These are phyloP conservation scores for Arctopsyche grandis DNA, from an alignment of 1,140 invertebrate species.

Conservation along the genomic window DNA sequence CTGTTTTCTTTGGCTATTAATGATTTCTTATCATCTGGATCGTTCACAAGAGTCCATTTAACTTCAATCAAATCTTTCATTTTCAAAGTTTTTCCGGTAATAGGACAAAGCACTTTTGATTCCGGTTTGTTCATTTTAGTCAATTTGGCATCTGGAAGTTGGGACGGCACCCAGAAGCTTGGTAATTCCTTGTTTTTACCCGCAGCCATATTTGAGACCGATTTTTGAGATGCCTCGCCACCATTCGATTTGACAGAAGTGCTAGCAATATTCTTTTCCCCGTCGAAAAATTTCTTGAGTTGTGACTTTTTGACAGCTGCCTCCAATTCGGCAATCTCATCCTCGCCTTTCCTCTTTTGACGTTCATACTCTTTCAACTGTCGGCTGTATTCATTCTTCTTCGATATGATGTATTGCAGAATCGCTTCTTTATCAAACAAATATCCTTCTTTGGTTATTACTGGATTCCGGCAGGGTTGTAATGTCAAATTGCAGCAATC, in stretches of 20 bases:
- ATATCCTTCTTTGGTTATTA: conserved; percentile 81
- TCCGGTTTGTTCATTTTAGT: conserved; percentile 85
- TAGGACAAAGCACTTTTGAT: conserved; percentile 91
- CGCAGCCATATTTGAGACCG: conserved; percentile 82
- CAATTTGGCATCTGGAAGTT: conserved; percentile 87
- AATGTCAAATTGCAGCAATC: conserved; percentile 97
- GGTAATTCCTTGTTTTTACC: conserved; percentile 73
- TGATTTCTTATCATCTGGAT: conserved; percentile 84
- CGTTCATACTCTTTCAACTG: conserved; percentile 95
- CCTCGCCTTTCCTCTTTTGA: conserved; percentile 80
- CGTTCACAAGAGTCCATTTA: conserved; percentile 92
- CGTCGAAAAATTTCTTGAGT: conserved; percentile 80
- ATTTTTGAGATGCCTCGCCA: conserved; percentile 57
- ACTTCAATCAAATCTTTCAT: conserved; percentile 94
- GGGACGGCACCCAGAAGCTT: conserved; percentile 97
- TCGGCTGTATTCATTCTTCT: conserved; percentile 91
- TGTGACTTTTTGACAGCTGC: conserved; percentile 70
- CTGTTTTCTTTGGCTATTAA: conserved; percentile 86
- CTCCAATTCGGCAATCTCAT: conserved; percentile 63
- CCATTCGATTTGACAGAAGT: conserved; percentile 43
- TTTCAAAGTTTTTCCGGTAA: conserved; percentile 77
- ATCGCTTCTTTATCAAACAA: conserved; percentile 98
- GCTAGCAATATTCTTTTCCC: conserved; percentile 77
- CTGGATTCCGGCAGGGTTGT: conserved; percentile 75
- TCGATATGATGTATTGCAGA: conserved; percentile 93